A percentile compares a stretch with the other conserved stretches of the same genome.
phyloP scores from a whole-genome alignment of 2,888 invertebrate species.

The Tribolium freemani region DNA sequence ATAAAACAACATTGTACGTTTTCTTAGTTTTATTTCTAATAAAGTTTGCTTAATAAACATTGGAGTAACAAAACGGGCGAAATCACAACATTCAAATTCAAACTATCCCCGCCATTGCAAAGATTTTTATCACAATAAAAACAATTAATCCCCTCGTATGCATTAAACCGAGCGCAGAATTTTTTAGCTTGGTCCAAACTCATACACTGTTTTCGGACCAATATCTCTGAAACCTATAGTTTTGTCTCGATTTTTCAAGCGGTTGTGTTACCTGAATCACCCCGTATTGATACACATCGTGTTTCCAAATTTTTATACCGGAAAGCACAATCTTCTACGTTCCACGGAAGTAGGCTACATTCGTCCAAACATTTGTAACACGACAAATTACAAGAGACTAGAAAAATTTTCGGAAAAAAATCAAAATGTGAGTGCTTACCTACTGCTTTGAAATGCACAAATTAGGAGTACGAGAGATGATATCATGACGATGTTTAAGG shows the following conservation, averaged over 20 bases:
- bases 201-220: conserved; percentile 22
- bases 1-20: background rate
- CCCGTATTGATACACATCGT: background rate
- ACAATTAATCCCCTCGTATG: background rate
- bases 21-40: background rate
- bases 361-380: conserved; percentile 6
- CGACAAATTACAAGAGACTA: background rate
- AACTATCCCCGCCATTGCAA: background rate
- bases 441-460: background rate
- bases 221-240: background rate
- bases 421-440: background rate
- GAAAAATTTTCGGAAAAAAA: background rate
- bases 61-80: background rate
- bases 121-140: conserved; percentile 2
- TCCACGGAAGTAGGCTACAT: background rate
- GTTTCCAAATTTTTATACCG: conserved; percentile 1
- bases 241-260: background rate
- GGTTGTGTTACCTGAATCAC: background rate
- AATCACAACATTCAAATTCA: background rate
- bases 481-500: too few species aligned
- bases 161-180: conserved; percentile 12
- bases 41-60: background rate
- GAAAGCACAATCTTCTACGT: background rate
- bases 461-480: background rate
- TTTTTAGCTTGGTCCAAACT: background rate